A percentile compares a stretch with the other conserved stretches of the same genome.
phyloP scores from a whole-genome alignment of 2,888 invertebrate genomes.

The Cerastis leucographa region DNA sequence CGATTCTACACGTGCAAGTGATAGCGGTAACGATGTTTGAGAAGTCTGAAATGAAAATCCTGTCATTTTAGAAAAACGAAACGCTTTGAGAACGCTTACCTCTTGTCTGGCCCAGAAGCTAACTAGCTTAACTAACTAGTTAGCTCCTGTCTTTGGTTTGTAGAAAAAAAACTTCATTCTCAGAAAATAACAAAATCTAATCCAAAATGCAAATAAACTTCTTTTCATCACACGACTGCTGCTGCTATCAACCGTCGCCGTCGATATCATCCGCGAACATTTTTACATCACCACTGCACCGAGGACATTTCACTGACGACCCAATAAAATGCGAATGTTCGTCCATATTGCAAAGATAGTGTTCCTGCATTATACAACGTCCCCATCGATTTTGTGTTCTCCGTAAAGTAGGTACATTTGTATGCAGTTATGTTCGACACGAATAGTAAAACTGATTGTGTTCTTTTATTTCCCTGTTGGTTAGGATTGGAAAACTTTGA shows the following conservation, averaged over 20 bases:
- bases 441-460: constrained; percentile 12
- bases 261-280: constrained; percentile 1
- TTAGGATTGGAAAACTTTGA: constrained; percentile 6
- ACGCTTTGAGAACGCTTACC: not conserved
- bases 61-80: not conserved
- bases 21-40: not conserved
- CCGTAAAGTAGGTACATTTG: constrained; percentile 17
- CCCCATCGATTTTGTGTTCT: constrained; percentile 33
- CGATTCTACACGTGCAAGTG: too few relatives aligned
- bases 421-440: constrained; percentile 10
- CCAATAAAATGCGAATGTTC: constrained; percentile 49
- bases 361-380: constrained; percentile 14
- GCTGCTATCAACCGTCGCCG: not conserved
- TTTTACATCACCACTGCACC: constrained; percentile 14
- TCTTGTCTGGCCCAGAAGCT: not conserved
- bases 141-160: too few relatives aligned
- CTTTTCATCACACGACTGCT: constrained; percentile 1
- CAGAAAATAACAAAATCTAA: not conserved
- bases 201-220: constrained; percentile 2
- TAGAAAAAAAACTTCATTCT: not conserved
- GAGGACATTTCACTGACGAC: constrained; percentile 28
- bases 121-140: too few relatives aligned
- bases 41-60: not conserved
- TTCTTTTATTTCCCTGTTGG: constrained; percentile 10
- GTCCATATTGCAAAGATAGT: constrained; percentile 42